Base-by-base conservation (phyloP, 2,113 vertebrate species). In the Rhea americana region DNA sequence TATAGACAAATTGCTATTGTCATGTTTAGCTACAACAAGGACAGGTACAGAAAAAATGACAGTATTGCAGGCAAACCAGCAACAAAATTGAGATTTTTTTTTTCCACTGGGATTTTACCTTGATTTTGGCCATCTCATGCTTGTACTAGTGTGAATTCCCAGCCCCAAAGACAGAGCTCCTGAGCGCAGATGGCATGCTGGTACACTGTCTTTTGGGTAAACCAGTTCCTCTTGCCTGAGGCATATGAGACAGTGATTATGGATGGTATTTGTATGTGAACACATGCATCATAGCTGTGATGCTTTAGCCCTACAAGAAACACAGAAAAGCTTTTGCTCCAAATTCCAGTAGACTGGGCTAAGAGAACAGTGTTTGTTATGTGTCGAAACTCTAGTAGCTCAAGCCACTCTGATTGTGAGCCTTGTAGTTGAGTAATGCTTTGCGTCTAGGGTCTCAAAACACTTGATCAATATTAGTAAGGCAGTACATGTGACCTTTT, bases 141-240 rank as follows among this genome's bases (percentile, higher is more conserved):
- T 18, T 53, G 15, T 19, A 48, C 2, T 0, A 1, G 0, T 67
- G 30, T 8, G 35, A 72, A 75, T 7, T 5, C 21, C 16, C 2
- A 28, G 13, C 53, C 53, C 53, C 25, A 15, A 28, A 55, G 53
- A 55, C 4, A 26, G 18, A 80, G 37, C 11, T 61, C 75, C 39
- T 58, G 53, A 56, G 12, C 37, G 47, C 56, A 66, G 37, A 14
- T n/a, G 32, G 86, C 41, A 28, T 25, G 22, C 16, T 1, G 0
- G n/a, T 13, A 17, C 11, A 2, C 32, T 1, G 13, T 8, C 16
- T 25, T 65, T 51, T 15, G 68, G 59, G 35, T 32, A 79, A 73
- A 76, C 8, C 48, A 19, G 13, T 39, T 59, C 30, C n/a, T 32
- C 16, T 20, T 74, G 56, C 73, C 37, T 26, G 26, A 25, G n/a